Evolutionary conservation across 2,113 vertebrate species (phyloP).

Genomic region (Glaucomys volans): DNA sequence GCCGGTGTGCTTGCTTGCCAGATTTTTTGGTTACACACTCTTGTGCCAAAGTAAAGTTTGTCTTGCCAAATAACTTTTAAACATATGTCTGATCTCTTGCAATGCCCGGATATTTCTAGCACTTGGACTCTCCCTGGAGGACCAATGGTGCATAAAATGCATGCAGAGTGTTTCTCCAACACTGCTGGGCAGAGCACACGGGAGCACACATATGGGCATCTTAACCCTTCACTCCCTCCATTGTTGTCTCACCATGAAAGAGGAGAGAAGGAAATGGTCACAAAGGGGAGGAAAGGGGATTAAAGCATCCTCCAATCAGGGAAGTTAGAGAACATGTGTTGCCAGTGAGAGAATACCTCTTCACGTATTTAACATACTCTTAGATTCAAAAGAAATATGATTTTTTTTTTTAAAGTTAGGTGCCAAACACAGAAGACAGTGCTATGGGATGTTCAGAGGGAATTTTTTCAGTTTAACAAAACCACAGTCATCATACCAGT

Average conservation of each 20-base stretch:
- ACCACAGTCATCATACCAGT: not conserved
- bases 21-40: too few species aligned
- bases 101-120: too few species aligned
- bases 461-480: not conserved
- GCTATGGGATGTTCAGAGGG: not conserved
- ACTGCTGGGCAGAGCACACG: too few species aligned
- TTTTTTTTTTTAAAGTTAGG: not conserved
- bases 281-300: not conserved
- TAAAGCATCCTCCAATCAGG: not conserved
- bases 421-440: not conserved
- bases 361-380: not conserved
- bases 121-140: not conserved
- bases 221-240: not conserved
- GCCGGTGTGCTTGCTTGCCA: too few species aligned
- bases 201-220: not conserved
- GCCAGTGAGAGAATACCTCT: not conserved
- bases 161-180: not conserved
- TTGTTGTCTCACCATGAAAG: fast-evolving
- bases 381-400: not conserved
- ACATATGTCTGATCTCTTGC: too few species aligned
- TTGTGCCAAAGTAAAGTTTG: too few species aligned
- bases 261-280: not conserved
- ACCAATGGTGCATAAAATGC: not conserved
- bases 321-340: not conserved
- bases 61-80: too few species aligned